Base-by-base conservation (phyloP, 2,888 invertebrate species). In the Eilema depressum region DNA sequence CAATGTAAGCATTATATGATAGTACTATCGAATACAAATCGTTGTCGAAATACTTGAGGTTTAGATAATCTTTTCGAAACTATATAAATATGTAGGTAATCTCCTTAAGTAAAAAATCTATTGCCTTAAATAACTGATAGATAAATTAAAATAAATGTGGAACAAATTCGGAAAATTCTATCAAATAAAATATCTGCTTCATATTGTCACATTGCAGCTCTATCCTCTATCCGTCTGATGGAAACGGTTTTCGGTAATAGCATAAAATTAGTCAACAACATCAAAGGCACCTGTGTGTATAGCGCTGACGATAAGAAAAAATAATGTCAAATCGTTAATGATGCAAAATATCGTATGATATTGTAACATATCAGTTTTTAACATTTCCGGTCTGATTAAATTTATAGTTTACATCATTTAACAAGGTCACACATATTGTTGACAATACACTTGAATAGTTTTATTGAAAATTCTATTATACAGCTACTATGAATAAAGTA, bases 281-380 rank as follows among this genome's bases (percentile, higher is more conserved):
- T 62, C 76, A 80, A 85, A 84, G 81, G 79, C 70, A 88, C 86
- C 84, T 82, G 83, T 69, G 75, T 59, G 26, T 57, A 25, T 69
- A 68, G 33, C 57, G 89, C 88, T 91, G 89, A 88, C 85, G 77
- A 73, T 75, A 82, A 84, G 85, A 86, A 86, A 89, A 85, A 85
- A 82, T 84, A 77, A 78, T 78, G 69, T 26, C 60, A 63, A 63
- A 68, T 53, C 41, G 26, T 53, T 33, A 56, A 87, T 86, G 85
- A 85, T 85, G 90, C 88, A 90, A 87, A 75, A 67, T 70, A 86
- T 89, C 88, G 76, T 74, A 87, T 86, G 82, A 88, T 86, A 78
- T 72, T 71, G 86, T 78, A 90, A 90, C 79, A 72, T 63, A 84
- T 89, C 73, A 77, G 64, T 68, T 65, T 56, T 56, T 65, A 28